Conservation (phyloP, 1,140 invertebrate species). For the Batillaria attramentaria region DNA sequence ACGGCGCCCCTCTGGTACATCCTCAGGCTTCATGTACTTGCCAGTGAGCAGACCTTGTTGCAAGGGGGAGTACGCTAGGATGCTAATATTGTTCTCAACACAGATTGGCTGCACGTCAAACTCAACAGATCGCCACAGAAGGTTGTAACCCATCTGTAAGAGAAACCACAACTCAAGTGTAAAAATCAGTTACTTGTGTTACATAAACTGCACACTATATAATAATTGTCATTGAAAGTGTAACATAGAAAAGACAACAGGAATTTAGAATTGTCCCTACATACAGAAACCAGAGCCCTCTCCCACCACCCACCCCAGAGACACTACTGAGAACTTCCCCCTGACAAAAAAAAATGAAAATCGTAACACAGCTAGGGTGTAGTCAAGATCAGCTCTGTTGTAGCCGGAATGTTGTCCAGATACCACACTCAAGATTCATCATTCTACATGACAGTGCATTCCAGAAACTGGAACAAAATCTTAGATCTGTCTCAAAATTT, state of each 20-base stretch:
- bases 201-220: too few relatives aligned
- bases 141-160: slow-evolving; percentile 66
- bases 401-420: neutral
- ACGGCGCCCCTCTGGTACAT: slow-evolving; percentile 62
- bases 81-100: slow-evolving; percentile 54
- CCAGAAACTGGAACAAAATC: too few relatives aligned
- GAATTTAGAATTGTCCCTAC: too few relatives aligned
- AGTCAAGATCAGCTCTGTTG: neutral
- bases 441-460: neutral
- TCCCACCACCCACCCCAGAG: too few relatives aligned
- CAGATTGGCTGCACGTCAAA: slow-evolving; percentile 60
- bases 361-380: too few relatives aligned
- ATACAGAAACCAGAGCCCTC: too few relatives aligned
- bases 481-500: too few relatives aligned
- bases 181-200: too few relatives aligned
- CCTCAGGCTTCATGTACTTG: slow-evolving; percentile 53
- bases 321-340: too few relatives aligned
- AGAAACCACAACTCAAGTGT: slow-evolving; percentile 7
- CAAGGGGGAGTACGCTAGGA: slow-evolving; percentile 67
- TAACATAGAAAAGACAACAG: neutral
- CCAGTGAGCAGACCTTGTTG: slow-evolving; percentile 68
- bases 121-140: slow-evolving; percentile 66
- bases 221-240: too few relatives aligned
- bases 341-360: too few relatives aligned
- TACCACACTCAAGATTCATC: neutral